These are phyloP conservation scores for Saccopteryx bilineata DNA, from an alignment of 2,113 vertebrate genomes.

Conservation along the genomic window DNA sequence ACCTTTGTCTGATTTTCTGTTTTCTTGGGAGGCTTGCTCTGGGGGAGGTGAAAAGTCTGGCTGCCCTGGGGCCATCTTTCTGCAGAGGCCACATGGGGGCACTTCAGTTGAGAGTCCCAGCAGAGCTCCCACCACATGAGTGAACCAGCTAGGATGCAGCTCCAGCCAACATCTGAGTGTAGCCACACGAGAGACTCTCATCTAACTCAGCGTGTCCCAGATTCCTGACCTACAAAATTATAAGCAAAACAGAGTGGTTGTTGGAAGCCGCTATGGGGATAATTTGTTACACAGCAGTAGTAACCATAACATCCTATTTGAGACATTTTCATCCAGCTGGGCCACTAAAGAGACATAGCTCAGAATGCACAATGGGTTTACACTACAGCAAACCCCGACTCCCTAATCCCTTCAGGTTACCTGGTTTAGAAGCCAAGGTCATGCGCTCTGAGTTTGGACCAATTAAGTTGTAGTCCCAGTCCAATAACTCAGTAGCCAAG, in stretches of 20 bases:
- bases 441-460: not conserved
- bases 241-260: not conserved
- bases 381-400: not conserved
- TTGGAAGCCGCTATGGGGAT: not conserved
- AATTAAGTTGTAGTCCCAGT: not conserved
- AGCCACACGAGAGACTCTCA: rapidly evolving
- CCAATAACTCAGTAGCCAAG: not conserved
- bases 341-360: not conserved
- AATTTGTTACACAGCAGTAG: not conserved
- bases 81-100: not conserved
- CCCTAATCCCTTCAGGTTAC: not conserved
- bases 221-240: not conserved
- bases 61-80: not conserved
- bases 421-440: not conserved
- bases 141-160: not conserved
- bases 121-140: too few species aligned
- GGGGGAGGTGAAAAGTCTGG: not conserved
- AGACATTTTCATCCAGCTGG: not conserved
- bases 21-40: not conserved
- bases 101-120: not conserved
- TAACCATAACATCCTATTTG: not conserved
- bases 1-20: not conserved
- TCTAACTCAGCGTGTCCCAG: not conserved
- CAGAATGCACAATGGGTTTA: not conserved
- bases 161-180: too few species aligned